Evolutionary conservation across 2,888 invertebrate species (phyloP).

Genomic region (Cephus spinipes): DNA sequence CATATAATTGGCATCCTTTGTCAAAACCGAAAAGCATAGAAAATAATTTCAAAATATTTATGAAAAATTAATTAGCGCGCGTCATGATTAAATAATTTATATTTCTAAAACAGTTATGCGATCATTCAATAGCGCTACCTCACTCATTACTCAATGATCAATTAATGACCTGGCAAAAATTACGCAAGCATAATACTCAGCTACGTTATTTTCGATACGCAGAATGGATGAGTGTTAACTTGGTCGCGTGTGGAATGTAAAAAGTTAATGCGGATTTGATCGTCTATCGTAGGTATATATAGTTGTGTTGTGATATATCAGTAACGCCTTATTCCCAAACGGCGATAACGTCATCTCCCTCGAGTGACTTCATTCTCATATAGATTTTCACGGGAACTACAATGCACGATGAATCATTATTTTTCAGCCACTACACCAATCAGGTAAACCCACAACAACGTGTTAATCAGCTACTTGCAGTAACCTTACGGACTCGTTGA

Average conservation of each 20-base stretch:
- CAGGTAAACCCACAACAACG: not conserved
- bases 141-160: too few species aligned
- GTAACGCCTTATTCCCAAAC: slow-evolving; percentile 23
- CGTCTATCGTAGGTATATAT: not conserved
- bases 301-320: slow-evolving; percentile 1
- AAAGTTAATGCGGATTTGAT: not conserved
- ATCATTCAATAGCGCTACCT: too few species aligned
- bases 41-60: not conserved
- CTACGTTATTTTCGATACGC: not conserved
- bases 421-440: slow-evolving; percentile 2
- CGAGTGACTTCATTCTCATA: not conserved
- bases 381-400: not conserved
- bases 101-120: too few species aligned
- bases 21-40: not conserved
- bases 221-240: too few species aligned
- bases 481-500: not conserved
- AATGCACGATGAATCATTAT: slow-evolving; percentile 11
- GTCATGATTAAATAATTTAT: too few species aligned
- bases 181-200: too few species aligned
- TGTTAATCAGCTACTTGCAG: not conserved
- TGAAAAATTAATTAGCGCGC: too few species aligned
- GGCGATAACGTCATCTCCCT: slow-evolving; percentile 4
- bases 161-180: too few species aligned
- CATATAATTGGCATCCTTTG: not conserved
- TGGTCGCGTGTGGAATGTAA: not conserved